Percentiles rank a stretch among this genome's conserved stretches.
Evolutionary conservation across 2,797 vertebrate species (phyloP).

Genomic region (Melanogrammus aeglefinus): DNA sequence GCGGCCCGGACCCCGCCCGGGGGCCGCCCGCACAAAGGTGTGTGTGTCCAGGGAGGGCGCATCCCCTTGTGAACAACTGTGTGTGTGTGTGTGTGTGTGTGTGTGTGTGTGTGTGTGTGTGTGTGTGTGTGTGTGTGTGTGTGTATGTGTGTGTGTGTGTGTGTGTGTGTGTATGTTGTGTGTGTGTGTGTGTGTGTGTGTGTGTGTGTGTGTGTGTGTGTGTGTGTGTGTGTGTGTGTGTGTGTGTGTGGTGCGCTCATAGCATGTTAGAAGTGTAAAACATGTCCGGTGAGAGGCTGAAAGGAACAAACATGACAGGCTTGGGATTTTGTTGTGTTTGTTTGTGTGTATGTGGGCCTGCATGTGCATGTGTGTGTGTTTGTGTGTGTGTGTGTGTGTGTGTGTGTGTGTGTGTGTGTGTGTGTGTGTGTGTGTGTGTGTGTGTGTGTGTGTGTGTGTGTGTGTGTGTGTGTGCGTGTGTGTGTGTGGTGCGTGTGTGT

Average conservation of each 20-base stretch:
- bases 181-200: slow-evolving; percentile 5
- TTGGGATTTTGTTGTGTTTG: slow-evolving; percentile 3
- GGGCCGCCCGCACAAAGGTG: slow-evolving; percentile 56
- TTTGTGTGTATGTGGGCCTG: neutral
- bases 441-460: slow-evolving; percentile 25
- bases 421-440: neutral
- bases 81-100: slow-evolving; percentile 20
- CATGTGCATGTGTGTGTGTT: neutral
- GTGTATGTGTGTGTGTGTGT: slow-evolving; percentile 8
- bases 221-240: slow-evolving; percentile 7
- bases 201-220: slow-evolving; percentile 21
- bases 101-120: slow-evolving; percentile 19
- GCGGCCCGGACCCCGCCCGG: slow-evolving; percentile 48
- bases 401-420: slow-evolving; percentile 24
- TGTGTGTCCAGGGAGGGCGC: slow-evolving; percentile 38
- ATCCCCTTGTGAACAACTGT: slow-evolving; percentile 19
- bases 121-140: slow-evolving; percentile 19
- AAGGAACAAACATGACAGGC: slow-evolving; percentile 16
- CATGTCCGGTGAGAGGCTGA: slow-evolving; percentile 21
- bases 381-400: neutral
- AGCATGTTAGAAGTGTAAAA: neutral
- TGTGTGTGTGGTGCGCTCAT: neutral
- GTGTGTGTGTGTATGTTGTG: slow-evolving; percentile 12
- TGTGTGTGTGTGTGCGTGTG: slow-evolving; percentile 21
- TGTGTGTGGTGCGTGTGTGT: slow-evolving; percentile 25